These are phyloP conservation scores for Tympanoctomys barrerae DNA, from an alignment of 2,797 vertebrate species.

Conservation along the genomic window DNA sequence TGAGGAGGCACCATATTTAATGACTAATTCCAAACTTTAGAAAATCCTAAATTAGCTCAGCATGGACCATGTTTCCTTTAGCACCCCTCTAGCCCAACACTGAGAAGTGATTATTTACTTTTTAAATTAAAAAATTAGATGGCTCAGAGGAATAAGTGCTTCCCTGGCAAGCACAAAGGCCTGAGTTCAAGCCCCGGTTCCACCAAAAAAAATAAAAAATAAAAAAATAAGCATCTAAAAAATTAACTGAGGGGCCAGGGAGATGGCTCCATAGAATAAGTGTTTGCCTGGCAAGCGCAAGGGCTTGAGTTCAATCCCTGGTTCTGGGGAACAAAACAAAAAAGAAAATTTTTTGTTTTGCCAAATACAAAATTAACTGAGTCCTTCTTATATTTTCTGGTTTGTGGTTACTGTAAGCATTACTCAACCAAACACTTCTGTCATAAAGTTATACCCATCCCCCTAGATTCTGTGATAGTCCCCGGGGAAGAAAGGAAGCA, in stretches of 20 bases:
- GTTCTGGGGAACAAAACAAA: too few relatives aligned
- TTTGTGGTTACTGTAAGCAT: not conserved
- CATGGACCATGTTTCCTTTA: not conserved
- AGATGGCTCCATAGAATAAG: too few relatives aligned
- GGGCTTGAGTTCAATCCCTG: too few relatives aligned
- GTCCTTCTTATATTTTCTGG: not conserved
- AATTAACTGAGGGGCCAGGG: too few relatives aligned
- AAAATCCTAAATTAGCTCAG: constrained; percentile 1
- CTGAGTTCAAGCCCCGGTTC: too few relatives aligned
- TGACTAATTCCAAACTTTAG: constrained; percentile 21
- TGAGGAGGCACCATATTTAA: constrained; percentile 32
- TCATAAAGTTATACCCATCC: not conserved
- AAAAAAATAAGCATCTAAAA: too few relatives aligned
- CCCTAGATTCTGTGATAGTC: not conserved
- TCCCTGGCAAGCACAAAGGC: too few relatives aligned
- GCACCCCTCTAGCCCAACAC: not conserved
- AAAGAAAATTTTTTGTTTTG: too few relatives aligned
- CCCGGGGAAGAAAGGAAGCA: not conserved
- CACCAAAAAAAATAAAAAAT: too few relatives aligned
- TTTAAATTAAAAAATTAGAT: not conserved
- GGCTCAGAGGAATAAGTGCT: too few relatives aligned
- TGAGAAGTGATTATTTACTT: constrained; percentile 24
- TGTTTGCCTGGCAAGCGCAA: too few relatives aligned
- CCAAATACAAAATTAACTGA: not conserved
- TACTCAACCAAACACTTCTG: not conserved